A percentile compares a stretch with the other conserved stretches of the same genome.
phyloP scores from a whole-genome alignment of 2,888 invertebrate species.

The Pollenia griseotomentosa region DNA sequence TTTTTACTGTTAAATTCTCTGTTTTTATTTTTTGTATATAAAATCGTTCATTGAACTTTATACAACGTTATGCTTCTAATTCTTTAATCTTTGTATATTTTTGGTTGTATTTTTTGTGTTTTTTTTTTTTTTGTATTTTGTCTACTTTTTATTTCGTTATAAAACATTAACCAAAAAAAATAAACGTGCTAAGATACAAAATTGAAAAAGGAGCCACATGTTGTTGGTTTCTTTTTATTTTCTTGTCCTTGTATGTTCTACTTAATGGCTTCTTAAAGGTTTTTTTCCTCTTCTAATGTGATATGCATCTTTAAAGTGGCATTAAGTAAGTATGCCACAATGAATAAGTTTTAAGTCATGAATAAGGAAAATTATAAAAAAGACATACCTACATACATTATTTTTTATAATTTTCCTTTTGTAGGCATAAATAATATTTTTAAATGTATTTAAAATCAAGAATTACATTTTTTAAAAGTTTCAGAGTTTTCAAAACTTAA shows the following conservation, averaged over 20 bases:
- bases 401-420: too few relatives aligned
- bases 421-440: constrained; percentile 22
- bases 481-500: too few relatives aligned
- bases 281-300: constrained; percentile 17
- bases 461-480: too few relatives aligned
- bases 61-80: constrained; percentile 31
- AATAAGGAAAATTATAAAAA: neutral
- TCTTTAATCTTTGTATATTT: constrained; percentile 40
- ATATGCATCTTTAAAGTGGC: constrained; percentile 61
- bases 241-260: constrained; percentile 28
- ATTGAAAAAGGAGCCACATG: constrained; percentile 60
- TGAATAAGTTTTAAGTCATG: constrained; percentile 36
- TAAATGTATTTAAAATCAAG: too few relatives aligned
- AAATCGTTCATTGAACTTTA: constrained; percentile 73
- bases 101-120: constrained; percentile 34
- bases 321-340: constrained; percentile 25
- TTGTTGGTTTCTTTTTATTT: constrained; percentile 35
- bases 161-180: constrained; percentile 22
- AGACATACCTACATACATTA: too few relatives aligned
- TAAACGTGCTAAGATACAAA: constrained; percentile 29
- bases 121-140: constrained; percentile 51
- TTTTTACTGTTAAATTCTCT: constrained; percentile 20
- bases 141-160: constrained; percentile 44
- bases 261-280: constrained; percentile 58
- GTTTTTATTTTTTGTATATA: constrained; percentile 50